Percentiles rank a stretch among this genome's conserved stretches.
Conservation (phyloP, 2,113 vertebrate species). For the Crotalus horridus region DNA sequence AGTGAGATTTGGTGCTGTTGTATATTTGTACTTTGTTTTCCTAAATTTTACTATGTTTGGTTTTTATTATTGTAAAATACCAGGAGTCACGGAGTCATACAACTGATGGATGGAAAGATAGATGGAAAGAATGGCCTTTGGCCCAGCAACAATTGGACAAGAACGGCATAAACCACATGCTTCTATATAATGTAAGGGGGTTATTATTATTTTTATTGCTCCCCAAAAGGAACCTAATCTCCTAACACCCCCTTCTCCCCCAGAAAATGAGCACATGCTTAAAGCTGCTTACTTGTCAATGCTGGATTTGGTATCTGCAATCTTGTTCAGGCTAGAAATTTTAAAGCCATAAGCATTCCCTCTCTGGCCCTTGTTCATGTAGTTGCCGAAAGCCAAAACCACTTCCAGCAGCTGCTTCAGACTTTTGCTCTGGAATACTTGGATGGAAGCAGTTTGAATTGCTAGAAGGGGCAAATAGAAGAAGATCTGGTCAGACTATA, state of each 20-base stretch:
- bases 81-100: too few relatives aligned
- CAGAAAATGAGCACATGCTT: neutral
- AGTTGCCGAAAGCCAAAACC: constrained; percentile 97
- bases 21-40: too few relatives aligned
- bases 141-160: neutral
- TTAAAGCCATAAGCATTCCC: constrained; percentile 97
- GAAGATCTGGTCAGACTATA: neutral
- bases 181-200: neutral
- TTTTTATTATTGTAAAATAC: too few relatives aligned
- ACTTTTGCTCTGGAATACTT: constrained; percentile 86
- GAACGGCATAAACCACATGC: neutral
- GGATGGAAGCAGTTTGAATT: constrained; percentile 84
- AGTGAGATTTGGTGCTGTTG: too few relatives aligned
- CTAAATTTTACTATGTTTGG: too few relatives aligned
- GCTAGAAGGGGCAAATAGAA: constrained; percentile 67
- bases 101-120: too few relatives aligned
- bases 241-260: neutral
- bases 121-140: too few relatives aligned
- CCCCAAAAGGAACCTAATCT: neutral
- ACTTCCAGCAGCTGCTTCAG: constrained; percentile 94
- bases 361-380: constrained; percentile 99
- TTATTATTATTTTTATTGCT: neutral
- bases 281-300: constrained; percentile 90
- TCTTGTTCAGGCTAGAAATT: constrained; percentile 97
- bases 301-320: constrained; percentile 97